Percentiles rank a stretch among this genome's conserved stretches.
These are phyloP conservation scores for Drosophila guanche DNA, from an alignment of 1,140 invertebrate species.

Conservation along the genomic window DNA sequence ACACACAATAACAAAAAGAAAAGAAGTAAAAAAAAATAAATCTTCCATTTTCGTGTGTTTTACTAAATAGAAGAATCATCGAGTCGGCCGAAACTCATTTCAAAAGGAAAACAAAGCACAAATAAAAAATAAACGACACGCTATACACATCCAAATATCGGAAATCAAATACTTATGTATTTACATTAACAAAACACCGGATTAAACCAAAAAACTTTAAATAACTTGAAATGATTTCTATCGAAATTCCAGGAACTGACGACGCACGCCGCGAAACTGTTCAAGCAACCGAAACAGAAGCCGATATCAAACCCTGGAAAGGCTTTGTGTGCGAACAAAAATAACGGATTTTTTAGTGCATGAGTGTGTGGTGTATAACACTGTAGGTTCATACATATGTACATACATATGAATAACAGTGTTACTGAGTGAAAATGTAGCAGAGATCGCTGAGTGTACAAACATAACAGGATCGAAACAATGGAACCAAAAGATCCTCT, in stretches of 20 bases:
- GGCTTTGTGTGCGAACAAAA: constrained; percentile 2
- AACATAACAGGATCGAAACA: too few species aligned
- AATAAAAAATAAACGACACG: constrained; percentile 1
- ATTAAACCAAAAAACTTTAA: constrained; percentile 59
- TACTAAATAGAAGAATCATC: constrained; percentile 73
- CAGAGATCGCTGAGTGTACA: too few species aligned
- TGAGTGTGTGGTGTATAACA: background rate
- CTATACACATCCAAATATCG: constrained; percentile 23
- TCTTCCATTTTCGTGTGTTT: constrained; percentile 26
- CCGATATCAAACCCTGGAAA: constrained; percentile 18
- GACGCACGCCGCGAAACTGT: constrained; percentile 2
- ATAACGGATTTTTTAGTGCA: constrained; percentile 26
- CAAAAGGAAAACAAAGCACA: constrained; percentile 58
- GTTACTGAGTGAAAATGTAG: too few species aligned
- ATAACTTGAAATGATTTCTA: constrained; percentile 59
- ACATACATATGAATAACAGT: background rate
- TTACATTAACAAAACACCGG: constrained; percentile 36
- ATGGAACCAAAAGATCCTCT: too few species aligned
- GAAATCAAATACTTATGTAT: constrained; percentile 23
- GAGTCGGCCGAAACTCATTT: constrained; percentile 62
- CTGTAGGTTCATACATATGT: background rate
- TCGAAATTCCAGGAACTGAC: constrained; percentile 51
- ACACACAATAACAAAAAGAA: constrained; percentile 12
- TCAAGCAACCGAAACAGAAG: constrained; percentile 11
- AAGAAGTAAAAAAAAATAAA: constrained; percentile 8